Base-by-base conservation (phyloP, 2,888 invertebrate genomes). In the Dryadula phaetusa region DNA sequence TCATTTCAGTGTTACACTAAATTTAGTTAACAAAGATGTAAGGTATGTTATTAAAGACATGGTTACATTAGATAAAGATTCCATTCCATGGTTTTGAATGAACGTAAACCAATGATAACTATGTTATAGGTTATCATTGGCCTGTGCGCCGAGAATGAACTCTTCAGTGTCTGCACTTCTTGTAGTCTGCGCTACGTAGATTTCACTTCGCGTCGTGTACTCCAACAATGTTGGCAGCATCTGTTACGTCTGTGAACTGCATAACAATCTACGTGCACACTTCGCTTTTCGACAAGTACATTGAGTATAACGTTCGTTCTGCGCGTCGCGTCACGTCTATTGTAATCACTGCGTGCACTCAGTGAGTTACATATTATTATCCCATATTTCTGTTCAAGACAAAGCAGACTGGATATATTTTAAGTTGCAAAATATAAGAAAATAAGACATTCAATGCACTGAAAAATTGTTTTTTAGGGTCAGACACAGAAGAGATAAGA, bases 81-180 rank as follows among this genome's bases (percentile, higher is more conserved):
- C 87, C 87, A 88, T 87, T 72, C 83, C 84, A 82, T 73, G 80
- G 76, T 82, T 81, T 80, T 83, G 78, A 82, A 86, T 79, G 82
- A 87, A 88, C 87, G 80, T 88, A 91, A 85, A 92, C 92, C 92
- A 92, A 92, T 92, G 92, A 92, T 92, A 92, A 92, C 92, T 92
- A 90, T 92, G 92, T 92, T 92, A 92, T 92, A 92, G 92, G 92
- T 92, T 92, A 92, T 92, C 92, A 92, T 92, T 92, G 92, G 92
- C 92, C 90, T 91, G 92, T 92, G 92, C 92, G 91, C 90, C 92
- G 92, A 91, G 92, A 89, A 82, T 82, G 86, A 90, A 90, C 84
- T 86, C 92, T 83, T 85, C 92, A 88, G 92, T 90, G 90, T 89
- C 92, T 91, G 92, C 92, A 92, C 92, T 90, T 83, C 91, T 92